Base-by-base conservation (phyloP, 2,888 invertebrate genomes). In the Petrolisthes cinctipes region DNA sequence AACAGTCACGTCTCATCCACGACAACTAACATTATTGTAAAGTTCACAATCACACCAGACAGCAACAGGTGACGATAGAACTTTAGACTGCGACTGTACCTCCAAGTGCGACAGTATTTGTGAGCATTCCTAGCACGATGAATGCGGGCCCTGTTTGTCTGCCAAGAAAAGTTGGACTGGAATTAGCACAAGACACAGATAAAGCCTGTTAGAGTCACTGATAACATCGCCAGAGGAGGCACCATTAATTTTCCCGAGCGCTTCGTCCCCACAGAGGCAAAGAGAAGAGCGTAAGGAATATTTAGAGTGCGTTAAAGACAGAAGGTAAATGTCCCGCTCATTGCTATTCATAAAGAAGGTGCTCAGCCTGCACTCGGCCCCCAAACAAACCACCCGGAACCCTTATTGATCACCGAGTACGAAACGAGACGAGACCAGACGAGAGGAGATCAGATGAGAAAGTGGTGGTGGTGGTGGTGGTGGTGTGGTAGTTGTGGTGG, bases 101-200 rank as follows among this genome's bases (percentile, higher is more conserved):
- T 14, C 54, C 76, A 17, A 54, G 82, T 56, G 17, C 23, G 82
- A 37, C 68, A 17, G 85, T 68, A 68, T 75, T 79, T 80, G 57
- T 85, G 51, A 56, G 68, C 78, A 84, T 78, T 81, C 73, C 73
- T 37, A 23, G 17, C 54, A 61, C 57, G n/a, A 57, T 81, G 80
- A 81, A 80, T 81, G 85, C 66, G 57, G 56, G 14, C 56, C 73
- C 73, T 81, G 85, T 81, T 80, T 14, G 20, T 23, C 53, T 85
- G 86, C 81, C 86, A 86, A 81, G 86, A 81, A 81, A 82, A 82
- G 57, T 86, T 23, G 5, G 61, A 71, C 61, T 82, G 82, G 86
- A 81, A 86, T 86, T 86, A 86, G 86, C 86, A 82, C 86, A 14
- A 54, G 86, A 61, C 86, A 75, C 86, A 86, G 73, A 86, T 82